A percentile compares a stretch with the other conserved stretches of the same genome.
These are phyloP conservation scores for Sminthurides bifidus DNA, from an alignment of 1,140 invertebrate genomes.

Conservation along the genomic window DNA sequence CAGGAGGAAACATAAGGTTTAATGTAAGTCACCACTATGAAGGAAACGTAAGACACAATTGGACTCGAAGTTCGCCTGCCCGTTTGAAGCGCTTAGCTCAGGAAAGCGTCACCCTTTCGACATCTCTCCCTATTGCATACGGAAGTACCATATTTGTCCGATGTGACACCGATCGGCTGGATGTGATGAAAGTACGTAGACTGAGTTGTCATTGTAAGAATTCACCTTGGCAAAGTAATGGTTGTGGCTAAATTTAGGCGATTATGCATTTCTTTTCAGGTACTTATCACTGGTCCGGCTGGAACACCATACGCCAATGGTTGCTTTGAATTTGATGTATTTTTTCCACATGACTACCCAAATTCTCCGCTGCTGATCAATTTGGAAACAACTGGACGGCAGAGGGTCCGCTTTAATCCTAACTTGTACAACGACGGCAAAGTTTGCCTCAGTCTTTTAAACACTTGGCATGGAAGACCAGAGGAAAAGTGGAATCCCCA, in stretches of 20 bases:
- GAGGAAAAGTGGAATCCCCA: constrained; percentile 98
- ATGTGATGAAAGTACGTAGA: constrained; percentile 81
- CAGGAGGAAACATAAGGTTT: constrained; percentile 65
- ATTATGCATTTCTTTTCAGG: constrained; percentile 43
- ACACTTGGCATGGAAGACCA: constrained; percentile 96
- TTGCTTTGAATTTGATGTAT: constrained; percentile 82
- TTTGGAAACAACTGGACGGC: constrained; percentile 85
- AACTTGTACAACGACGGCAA: constrained; percentile 96
- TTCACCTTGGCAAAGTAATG: not conserved
- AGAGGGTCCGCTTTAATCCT: constrained; percentile 89
- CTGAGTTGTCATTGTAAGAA: not conserved
- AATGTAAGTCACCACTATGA: constrained; percentile 85
- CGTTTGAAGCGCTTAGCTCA: constrained; percentile 86
- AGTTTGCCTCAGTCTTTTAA: constrained; percentile 88
- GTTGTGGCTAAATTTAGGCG: not conserved
- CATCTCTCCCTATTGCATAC: constrained; percentile 80
- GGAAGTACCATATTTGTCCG: constrained; percentile 92
- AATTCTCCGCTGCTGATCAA: constrained; percentile 56
- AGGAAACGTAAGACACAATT: constrained; percentile 69
- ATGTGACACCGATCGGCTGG: constrained; percentile 83
- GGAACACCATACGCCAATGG: constrained; percentile 71
- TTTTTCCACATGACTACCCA: constrained; percentile 78
- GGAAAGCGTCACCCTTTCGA: constrained; percentile 89
- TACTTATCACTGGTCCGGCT: constrained; percentile 79
- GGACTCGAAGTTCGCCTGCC: constrained; percentile 60